Conservation (phyloP, 2,888 invertebrate genomes). For the Drosophila longiperda region DNA sequence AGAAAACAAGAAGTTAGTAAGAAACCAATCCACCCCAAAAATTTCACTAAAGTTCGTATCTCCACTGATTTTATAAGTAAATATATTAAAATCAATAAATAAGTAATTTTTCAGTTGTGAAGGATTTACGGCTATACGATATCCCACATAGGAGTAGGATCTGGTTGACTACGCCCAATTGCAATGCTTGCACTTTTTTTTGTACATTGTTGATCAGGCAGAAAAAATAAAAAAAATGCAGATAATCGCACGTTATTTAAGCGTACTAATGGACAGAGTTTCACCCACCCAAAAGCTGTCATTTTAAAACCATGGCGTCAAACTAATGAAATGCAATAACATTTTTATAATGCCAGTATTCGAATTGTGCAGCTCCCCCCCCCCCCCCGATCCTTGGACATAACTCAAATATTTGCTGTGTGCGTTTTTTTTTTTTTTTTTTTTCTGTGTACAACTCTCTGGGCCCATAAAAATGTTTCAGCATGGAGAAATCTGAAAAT, state of each 20-base stretch:
- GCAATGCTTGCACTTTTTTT: background rate
- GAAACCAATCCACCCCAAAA: background rate
- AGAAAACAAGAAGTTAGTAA: background rate
- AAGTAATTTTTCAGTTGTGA: background rate
- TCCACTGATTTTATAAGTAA: background rate
- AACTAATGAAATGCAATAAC: constrained; percentile 64
- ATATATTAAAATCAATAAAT: background rate
- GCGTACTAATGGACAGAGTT: background rate
- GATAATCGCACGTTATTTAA: constrained; percentile 3
- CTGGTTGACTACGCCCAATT: background rate
- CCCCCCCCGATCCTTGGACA: constrained; percentile 28
- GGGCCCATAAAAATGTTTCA: constrained; percentile 35
- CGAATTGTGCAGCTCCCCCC: constrained; percentile 3
- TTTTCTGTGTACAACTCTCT: background rate
- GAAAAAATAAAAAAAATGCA: background rate
- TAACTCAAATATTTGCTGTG: constrained; percentile 61
- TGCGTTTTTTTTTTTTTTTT: constrained; percentile 15
- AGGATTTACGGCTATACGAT: background rate
- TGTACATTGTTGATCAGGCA: constrained; percentile 6
- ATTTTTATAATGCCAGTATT: constrained; percentile 53
- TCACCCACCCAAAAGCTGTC: background rate
- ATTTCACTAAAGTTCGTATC: background rate
- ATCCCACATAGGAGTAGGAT: background rate
- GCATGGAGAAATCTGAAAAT: constrained; percentile 57
- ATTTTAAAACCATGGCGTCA: constrained; percentile 19